Base-by-base conservation (phyloP, 2,113 vertebrate species). In the Entomyzon cyanotis region DNA sequence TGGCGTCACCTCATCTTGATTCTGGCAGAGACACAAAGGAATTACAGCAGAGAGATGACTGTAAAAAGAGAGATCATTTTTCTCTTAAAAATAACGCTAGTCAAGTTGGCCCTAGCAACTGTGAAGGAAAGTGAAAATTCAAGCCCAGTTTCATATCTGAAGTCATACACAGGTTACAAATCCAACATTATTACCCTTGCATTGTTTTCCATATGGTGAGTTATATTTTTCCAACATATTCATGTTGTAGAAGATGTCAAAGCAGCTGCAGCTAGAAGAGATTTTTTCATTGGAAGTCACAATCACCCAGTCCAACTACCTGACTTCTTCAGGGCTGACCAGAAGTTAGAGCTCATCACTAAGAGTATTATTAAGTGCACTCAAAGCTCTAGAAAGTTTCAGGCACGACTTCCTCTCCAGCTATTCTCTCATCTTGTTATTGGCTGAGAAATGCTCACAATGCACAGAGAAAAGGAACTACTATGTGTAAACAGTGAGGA, bases 11-110 rank as follows among this genome's bases (percentile, higher is more conserved):
- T 91, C 93, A 11, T 91, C 92, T 89, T 58, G 53, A 82, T 94
- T 92, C 81, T 92, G 95, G 95, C 96, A 84, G 50, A 83, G 83
- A 78, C 85, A 91, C 85, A 95, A 87, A 83, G 94, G 58, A 92
- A 94, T 97, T 96, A 96, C 89, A 95, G 92, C 93, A 88, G 90
- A 92, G 96, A 91, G 89, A 95, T 93, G 94, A 90, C 75, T 87
- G 95, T 93, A 96, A 94, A 96, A 94, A 95, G 58, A 68, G 82
- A 96, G 92, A 90, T 97, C 80, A 92, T 96, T 98, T 98, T 97
- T 97, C 96, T 96, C 84, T 74, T 94, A 95, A 97, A 97, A 98
- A 97, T 97, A 95, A 94, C 91, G 91, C 89, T 62, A 24, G 82
- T 94, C 42, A 89, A 86, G 94, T 65, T 77, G 49, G 60, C 56